These are phyloP conservation scores for Gymnoscopelus microlampas DNA, from an alignment of 2,797 vertebrate species.

Conservation along the genomic window DNA sequence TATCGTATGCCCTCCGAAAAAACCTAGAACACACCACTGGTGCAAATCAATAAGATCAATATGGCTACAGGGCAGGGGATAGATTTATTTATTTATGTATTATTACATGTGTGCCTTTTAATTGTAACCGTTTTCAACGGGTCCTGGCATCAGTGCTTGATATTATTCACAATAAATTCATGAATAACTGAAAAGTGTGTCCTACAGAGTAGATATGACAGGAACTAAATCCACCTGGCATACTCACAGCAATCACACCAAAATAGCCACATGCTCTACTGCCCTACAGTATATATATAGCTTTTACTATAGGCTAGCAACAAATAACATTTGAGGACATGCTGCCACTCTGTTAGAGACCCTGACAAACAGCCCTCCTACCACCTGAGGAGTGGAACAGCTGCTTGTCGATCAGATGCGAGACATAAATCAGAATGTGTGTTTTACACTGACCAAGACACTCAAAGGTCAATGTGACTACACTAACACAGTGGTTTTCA, in stretches of 20 bases:
- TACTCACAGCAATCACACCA: background rate
- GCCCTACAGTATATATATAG: background rate
- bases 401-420: slow-evolving; percentile 53
- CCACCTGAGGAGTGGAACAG: slow-evolving; percentile 51
- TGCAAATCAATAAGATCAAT: background rate
- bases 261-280: background rate
- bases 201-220: background rate
- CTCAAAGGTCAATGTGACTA: slow-evolving; percentile 67
- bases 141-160: too few species aligned
- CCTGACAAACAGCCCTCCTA: background rate
- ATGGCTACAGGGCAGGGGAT: too few species aligned
- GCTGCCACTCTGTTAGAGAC: slow-evolving; percentile 33
- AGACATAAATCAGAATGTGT: slow-evolving; percentile 40
- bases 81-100: too few species aligned
- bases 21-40: too few species aligned
- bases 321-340: slow-evolving; percentile 22
- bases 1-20: too few species aligned
- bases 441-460: slow-evolving; percentile 44
- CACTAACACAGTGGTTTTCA: slow-evolving; percentile 21
- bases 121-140: too few species aligned
- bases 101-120: too few species aligned
- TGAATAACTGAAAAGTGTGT: too few species aligned
- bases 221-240: background rate
- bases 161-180: too few species aligned
- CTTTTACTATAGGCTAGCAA: slow-evolving; percentile 8